Base-by-base conservation (phyloP, 2,888 invertebrate genomes). In the Synergus gifuensis region DNA sequence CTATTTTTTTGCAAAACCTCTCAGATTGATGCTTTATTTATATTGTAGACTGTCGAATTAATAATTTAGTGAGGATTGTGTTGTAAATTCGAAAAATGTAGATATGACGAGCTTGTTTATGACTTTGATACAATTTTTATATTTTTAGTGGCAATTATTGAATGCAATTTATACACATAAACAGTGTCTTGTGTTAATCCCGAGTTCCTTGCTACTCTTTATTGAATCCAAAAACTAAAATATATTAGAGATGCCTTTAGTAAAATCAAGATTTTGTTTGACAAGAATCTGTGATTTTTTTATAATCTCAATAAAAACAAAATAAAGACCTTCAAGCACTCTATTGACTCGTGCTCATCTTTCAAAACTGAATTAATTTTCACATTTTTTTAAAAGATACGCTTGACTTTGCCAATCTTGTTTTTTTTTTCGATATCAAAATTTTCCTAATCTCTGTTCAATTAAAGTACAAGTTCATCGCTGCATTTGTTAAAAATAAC, bases 161-260 rank as follows among this genome's bases (percentile, higher is more conserved):
- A 73, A 54, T 73, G 36, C 36, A 73, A 36, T 73, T 73, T 54
- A 46, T 46, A 44, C 11, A 69, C 69, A 69, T 69, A 46, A 73
- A 54, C 49, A 73, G 36, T 28, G 9, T 54, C 54, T 73, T 16
- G 73, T 73, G 73, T 49, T 73, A 36, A 54, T 54, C 49, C 28
- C 16, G 73, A 73, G 73, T 54, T 73, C 73, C n/a, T n/a, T n/a
- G 54, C 49, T 73, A 36, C 73, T 16, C 49, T 36, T 73, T 73
- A 73, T 73, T 36, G 36, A 73, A 73, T 73, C 36, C 5, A 73
- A 36, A 4, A 40, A 73, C 73, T 73, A 54, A 54, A n/a, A n/a
- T n/a, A n/a, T 54, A 73, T 36, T 36, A 36, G 49, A 54, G 73
- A 73, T 73, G 73, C 73, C 18, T 54, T 40, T 54, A 28, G 22